These are phyloP conservation scores for Synergus itoensis DNA, from an alignment of 2,888 invertebrate species.

Conservation along the genomic window DNA sequence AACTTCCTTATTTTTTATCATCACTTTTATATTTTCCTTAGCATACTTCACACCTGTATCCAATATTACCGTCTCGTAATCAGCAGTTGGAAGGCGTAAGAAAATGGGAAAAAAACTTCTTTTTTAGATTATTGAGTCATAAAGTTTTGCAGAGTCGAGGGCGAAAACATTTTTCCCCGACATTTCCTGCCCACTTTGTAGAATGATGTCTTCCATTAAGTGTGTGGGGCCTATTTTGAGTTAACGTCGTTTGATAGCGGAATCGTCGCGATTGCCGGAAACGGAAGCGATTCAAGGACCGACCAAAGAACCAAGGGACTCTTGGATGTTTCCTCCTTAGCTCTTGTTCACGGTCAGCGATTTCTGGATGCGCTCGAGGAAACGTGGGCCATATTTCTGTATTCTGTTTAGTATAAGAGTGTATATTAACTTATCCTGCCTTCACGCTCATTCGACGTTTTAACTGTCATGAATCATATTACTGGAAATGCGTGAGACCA, in stretches of 20 bases:
- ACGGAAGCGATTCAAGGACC: slow-evolving; percentile 45
- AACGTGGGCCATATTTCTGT: not conserved
- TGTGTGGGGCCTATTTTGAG: not conserved
- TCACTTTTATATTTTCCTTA: not conserved
- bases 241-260: slow-evolving; percentile 37
- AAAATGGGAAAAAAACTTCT: slow-evolving; percentile 4
- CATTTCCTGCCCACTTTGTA: slow-evolving; percentile 21
- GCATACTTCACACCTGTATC: slow-evolving; percentile 24
- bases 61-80: not conserved
- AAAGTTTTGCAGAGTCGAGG: slow-evolving; percentile 25
- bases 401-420: not conserved
- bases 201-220: slow-evolving; percentile 18
- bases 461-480: slow-evolving; percentile 40
- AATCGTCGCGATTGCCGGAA: slow-evolving; percentile 46
- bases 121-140: slow-evolving; percentile 37
- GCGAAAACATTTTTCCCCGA: slow-evolving; percentile 23
- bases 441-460: slow-evolving; percentile 23
- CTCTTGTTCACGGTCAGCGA: slow-evolving; percentile 26
- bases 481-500: slow-evolving; percentile 38
- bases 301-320: slow-evolving; percentile 23
- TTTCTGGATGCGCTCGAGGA: slow-evolving; percentile 37
- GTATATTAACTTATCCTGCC: not conserved
- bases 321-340: not conserved
- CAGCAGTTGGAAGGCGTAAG: slow-evolving; percentile 17
- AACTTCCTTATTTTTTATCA: not conserved